Evolutionary conservation across 2,797 vertebrate species (phyloP), one percentile per base, ranked within the genome.

Genomic region (Threskiornis aethiopicus): DNA sequence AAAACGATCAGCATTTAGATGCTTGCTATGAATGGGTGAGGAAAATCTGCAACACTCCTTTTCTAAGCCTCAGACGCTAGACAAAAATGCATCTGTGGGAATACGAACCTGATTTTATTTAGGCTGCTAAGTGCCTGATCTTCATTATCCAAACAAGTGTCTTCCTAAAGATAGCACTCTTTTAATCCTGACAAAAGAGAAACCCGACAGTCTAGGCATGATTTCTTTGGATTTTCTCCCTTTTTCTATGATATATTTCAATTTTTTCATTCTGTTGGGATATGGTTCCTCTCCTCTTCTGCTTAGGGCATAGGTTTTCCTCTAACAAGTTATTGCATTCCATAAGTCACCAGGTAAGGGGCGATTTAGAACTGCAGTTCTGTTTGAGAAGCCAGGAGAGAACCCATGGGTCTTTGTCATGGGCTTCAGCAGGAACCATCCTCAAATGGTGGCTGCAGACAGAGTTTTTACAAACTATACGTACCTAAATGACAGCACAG

Each of bases 91-190:
- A 95, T 97, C 96, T 90, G 86, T 93, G 86, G 96, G 89, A 97
- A 97, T 54, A 89, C 81, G 87, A 98, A 97, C 86, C 64, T 89
- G 89, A 92, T 97, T 98, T 97, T 96, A 95, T 96, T 97, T 98
- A 96, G 95, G 79, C 87, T 96, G 67, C 83, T 97, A 95, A 97
- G 95, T 86, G 92, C 90, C 89, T 80, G 90, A 92, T 92, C 93
- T 97, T 97, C 97, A 90, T 96, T 97, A 98, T 87, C 76, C 65
- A 71, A 67, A 94, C 52, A 93, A 96, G 69, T 57, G 31, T n/a
- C 52, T 96, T 96, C 89, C 94, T 89, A 55, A 88, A 97, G 92
- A 90, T 90, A 95, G 84, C 65, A 77, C 73, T 96, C 76, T 95
- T 77, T 77, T 83, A 90, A 96, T 95, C 47, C 73, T 87, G 71